Evolutionary conservation across 2,113 vertebrate species (phyloP), one percentile per base, ranked within the genome.

Genomic region (Crotalus helleri): DNA sequence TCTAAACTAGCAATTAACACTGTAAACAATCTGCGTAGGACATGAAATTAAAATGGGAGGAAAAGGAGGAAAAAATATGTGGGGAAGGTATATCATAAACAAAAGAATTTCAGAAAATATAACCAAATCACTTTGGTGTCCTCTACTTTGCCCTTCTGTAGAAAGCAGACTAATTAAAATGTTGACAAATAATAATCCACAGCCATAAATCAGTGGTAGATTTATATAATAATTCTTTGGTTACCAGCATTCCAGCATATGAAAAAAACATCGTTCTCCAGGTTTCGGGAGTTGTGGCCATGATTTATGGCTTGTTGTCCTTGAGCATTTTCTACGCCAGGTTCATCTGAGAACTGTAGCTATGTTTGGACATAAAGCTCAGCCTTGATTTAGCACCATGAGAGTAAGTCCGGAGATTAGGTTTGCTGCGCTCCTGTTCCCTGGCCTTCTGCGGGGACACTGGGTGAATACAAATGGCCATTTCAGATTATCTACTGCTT

Each of bases 261-360:
- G 74, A 81, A 81, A 81, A 44, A 81, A 81, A 19, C 33, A 81
- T 10, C 33, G 3, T 21, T 39, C 51, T 64, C 11, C 44, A 2
- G 7, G 87, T 9, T 94, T 93, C 89, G 87, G 85, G 11, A 19
- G 85, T 64, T 33, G 91, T 92, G 57, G 58, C 9, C 1, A 26
- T 93, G 94, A 93, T 95, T 93, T 96, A 91, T 92, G 91, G 6
- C 91, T 33, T 7, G 0, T 89, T 92, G 29, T 51, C 39, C 86
- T 92, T 46, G 94, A 94, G 54, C 88, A 17, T 97, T 97, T 96
- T 92, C 95, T 92, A 88, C 90, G 55, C n/a, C 94, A 74, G 93
- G 95, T 96, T 95, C 95, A 92, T 95, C 93, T 59, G 93, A 94
- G 91, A 95, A 95, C 0, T 0, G 2, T 44, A 44, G 55, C 54